These are phyloP conservation scores for Micropoecilia bifurca DNA, from an alignment of 2,797 vertebrate genomes.

Conservation along the genomic window DNA sequence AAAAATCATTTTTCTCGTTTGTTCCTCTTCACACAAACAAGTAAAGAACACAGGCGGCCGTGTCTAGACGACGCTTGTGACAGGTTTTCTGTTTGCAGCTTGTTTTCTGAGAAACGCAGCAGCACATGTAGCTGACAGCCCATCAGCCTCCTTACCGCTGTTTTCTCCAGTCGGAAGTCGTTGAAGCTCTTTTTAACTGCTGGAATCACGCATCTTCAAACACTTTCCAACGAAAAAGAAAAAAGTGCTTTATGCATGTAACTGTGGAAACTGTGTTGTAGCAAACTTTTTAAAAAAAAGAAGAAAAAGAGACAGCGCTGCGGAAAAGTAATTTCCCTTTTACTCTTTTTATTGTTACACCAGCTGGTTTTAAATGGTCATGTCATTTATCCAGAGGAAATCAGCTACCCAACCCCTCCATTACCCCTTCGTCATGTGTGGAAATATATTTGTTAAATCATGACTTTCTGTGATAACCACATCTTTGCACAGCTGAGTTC, in stretches of 20 bases:
- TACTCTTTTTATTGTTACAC: not conserved
- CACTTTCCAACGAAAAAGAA: conserved; percentile 4
- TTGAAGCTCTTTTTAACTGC: not conserved
- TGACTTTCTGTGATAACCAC: not conserved
- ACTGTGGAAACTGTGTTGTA: not conserved
- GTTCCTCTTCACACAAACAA: conserved; percentile 24
- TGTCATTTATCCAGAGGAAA: not conserved
- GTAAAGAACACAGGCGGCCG: conserved; percentile 5
- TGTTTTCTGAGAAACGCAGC: conserved; percentile 1
- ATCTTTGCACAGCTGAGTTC: not conserved
- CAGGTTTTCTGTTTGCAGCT: conserved; percentile 4
- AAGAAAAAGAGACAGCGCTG: not conserved
- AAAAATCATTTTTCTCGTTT: conserved; percentile 17
- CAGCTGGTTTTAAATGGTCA: not conserved
- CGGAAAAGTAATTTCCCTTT: not conserved
- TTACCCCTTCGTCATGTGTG: not conserved
- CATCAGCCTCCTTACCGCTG: conserved; percentile 3
- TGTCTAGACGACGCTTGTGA: conserved; percentile 5
- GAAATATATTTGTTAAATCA: not conserved
- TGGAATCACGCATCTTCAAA: conserved; percentile 21
- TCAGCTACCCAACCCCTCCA: not conserved
- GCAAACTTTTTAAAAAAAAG: not conserved
- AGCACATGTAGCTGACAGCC: conserved; percentile 28
- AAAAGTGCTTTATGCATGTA: not conserved
- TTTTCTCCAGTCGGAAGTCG: conserved; percentile 13